Evolutionary conservation across 2,797 vertebrate genomes (phyloP), one percentile per base, ranked within the genome.

Genomic region (Tapirus indicus): DNA sequence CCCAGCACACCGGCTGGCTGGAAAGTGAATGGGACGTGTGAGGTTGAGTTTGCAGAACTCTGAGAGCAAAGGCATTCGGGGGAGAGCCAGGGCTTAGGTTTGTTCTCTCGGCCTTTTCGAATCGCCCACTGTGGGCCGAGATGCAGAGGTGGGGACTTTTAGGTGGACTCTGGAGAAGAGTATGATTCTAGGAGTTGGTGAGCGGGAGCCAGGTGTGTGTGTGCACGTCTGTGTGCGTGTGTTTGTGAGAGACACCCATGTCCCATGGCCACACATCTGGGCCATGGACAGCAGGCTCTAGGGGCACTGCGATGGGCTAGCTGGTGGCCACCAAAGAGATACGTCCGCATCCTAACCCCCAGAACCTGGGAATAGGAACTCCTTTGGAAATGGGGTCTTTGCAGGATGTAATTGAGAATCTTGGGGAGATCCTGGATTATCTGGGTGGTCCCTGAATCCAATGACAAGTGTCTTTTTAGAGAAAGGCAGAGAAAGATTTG

Each of bases 241-340:
- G 29, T 35, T 23, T 58, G 47, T 17, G 77, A 7, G 68, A 74
- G 27, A 20, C 32, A 1, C 47, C 3, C 17, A 32, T 29, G 32
- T 56, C 69, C 58, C 4, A 4, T 49, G 58, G 69, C 68, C 21
- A 0, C 29, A 32, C 35, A 49, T 7, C 75, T 58, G 49, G 75
- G 13, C 62, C 1, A 0, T 41, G 60, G 47, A 21, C 16, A 2
- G 10, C 7, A 4, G 58, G 60, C 56, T 0, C 0, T 13, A 5
- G 21, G 32, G 64, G 52, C 29, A 7, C 32, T 49, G 38, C 44
- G 41, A 16, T 1, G 62, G 87, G 62, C 72, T 49, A 17, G 25
- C 21, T 35, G 38, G n/a, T 20, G 54, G 44, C 58, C 58, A 29
- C 35, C 1, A 2, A 8, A 27, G 11, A 14, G 35, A 18, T 2